These are phyloP conservation scores for Anagrus nilaparvatae DNA, from an alignment of 1,140 invertebrate genomes.

Conservation along the genomic window DNA sequence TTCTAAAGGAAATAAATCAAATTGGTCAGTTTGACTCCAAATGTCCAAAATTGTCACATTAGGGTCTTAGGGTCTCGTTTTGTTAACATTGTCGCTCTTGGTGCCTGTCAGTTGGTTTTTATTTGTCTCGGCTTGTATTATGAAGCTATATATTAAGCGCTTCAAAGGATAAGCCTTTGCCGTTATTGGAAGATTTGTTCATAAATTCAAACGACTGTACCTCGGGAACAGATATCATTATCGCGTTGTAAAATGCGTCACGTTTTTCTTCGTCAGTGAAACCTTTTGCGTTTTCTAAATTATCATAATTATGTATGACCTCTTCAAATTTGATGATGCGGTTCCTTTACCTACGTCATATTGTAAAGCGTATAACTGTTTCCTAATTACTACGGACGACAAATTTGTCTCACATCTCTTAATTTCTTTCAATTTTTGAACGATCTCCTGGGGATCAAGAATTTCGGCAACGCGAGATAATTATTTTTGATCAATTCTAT, in stretches of 20 bases:
- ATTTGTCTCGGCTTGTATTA: neutral
- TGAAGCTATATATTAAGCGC: neutral
- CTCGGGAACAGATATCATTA: constrained; percentile 7
- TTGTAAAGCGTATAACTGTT: neutral
- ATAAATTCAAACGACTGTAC: constrained; percentile 4
- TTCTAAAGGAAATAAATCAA: too few relatives aligned
- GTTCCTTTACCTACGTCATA: neutral
- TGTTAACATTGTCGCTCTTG: neutral
- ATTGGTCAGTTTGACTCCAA: neutral
- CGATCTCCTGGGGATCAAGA: neutral
- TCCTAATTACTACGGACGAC: neutral
- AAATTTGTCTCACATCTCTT: neutral
- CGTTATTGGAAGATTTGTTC: neutral
- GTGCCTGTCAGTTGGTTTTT: neutral
- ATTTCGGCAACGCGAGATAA: neutral
- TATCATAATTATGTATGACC: neutral
- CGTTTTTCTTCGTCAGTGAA: constrained; percentile 13
- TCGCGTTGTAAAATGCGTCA: constrained; percentile 10
- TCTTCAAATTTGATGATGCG: neutral
- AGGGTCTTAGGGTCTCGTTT: neutral
- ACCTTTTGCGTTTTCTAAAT: neutral
- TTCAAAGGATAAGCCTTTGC: neutral
- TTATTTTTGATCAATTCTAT: neutral
- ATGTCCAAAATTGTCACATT: neutral
- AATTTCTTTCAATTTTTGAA: neutral